Percentiles rank a stretch among this genome's conserved stretches.
These are phyloP conservation scores for Drosophila atroscutellata DNA, from an alignment of 2,888 invertebrate genomes.

Conservation along the genomic window DNA sequence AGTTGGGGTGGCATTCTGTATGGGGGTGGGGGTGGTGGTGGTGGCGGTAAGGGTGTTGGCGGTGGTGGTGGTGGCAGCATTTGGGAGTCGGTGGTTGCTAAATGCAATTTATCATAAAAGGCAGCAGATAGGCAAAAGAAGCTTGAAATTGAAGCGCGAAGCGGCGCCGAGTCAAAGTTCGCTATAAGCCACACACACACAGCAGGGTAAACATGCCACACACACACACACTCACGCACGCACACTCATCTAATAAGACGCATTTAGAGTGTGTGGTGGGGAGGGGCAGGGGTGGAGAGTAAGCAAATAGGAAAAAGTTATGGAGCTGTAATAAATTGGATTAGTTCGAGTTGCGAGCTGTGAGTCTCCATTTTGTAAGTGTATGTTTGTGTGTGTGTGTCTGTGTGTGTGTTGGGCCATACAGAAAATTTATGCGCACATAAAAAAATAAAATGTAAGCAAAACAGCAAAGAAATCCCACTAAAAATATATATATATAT, in stretches of 20 bases:
- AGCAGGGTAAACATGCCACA: constrained; percentile 77
- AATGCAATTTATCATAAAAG: constrained; percentile 81
- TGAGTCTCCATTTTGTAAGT: constrained; percentile 80
- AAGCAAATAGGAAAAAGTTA: constrained; percentile 82
- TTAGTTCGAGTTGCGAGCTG: constrained; percentile 80
- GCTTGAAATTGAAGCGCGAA: constrained; percentile 72
- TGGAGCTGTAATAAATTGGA: constrained; percentile 84
- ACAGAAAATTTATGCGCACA: constrained; percentile 57
- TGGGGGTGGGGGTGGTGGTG: constrained; percentile 17
- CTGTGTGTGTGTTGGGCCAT: constrained; percentile 6
- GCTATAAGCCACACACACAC: constrained; percentile 38
- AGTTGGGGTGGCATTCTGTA: constrained; percentile 18
- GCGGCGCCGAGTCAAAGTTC: constrained; percentile 67
- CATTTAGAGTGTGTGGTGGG: constrained; percentile 69
- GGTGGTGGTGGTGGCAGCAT: constrained; percentile 24
- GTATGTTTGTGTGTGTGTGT: constrained; percentile 6
- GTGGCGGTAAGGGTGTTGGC: constrained; percentile 34
- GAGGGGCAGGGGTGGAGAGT: constrained; percentile 20
- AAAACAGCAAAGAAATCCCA: constrained; percentile 51
- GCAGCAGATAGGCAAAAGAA: constrained; percentile 50
- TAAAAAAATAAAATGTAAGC: constrained; percentile 44
- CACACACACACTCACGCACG: constrained; percentile 41
- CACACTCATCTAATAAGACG: constrained; percentile 74
- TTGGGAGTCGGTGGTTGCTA: constrained; percentile 74
- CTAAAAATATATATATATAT: constrained; percentile 54